These are phyloP conservation scores for Atrichornis clamosus DNA, from an alignment of 2,113 vertebrate species.

Conservation along the genomic window DNA sequence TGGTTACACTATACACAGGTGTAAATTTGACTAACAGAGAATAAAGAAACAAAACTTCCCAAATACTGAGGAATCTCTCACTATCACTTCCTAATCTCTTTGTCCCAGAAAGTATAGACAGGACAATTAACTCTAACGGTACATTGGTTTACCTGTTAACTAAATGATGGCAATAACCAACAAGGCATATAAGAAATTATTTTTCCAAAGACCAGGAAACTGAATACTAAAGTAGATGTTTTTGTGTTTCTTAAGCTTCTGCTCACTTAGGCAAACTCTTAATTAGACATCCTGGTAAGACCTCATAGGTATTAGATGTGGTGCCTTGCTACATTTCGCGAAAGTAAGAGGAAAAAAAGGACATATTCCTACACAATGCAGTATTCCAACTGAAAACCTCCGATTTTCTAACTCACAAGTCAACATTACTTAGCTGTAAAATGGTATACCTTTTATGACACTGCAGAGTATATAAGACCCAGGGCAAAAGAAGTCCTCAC, in stretches of 20 bases:
- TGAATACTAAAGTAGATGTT: neutral
- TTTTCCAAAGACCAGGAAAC: neutral
- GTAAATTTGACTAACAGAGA: neutral
- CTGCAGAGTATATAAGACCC: neutral
- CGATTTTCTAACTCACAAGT: neutral
- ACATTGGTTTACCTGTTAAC: neutral
- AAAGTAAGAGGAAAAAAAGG: neutral
- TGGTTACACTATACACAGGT: neutral
- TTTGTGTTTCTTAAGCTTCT: neutral
- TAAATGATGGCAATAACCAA: neutral
- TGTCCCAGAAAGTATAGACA: neutral
- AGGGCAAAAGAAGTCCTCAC: slow-evolving; percentile 42
- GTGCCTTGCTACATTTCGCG: neutral
- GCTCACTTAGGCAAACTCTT: neutral
- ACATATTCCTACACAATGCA: neutral
- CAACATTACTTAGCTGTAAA: neutral
- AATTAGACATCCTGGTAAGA: neutral
- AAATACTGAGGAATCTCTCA: neutral
- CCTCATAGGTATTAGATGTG: neutral
- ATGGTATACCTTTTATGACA: slow-evolving; percentile 33
- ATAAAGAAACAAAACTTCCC: neutral
- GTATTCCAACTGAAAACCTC: neutral
- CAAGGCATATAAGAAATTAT: neutral
- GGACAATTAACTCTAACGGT: neutral
- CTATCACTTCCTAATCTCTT: neutral